Evolutionary conservation across 1,140 invertebrate species (phyloP).

Genomic region (Daktulosphaira vitifoliae): DNA sequence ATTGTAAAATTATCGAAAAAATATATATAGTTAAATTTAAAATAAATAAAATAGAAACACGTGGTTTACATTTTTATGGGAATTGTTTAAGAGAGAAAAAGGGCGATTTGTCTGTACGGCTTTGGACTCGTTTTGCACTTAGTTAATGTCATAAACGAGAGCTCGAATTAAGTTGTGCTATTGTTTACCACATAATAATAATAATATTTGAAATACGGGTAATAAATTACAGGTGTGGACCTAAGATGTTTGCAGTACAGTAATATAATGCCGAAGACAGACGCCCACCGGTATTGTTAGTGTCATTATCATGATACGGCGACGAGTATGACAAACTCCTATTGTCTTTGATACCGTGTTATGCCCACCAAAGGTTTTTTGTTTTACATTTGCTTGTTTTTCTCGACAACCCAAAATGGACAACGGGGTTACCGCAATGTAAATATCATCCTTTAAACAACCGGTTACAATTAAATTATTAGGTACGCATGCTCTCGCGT

Average conservation of each 20-base stretch:
- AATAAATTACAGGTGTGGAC: constrained; percentile 27
- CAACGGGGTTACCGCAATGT: constrained; percentile 22
- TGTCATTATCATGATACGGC: not conserved
- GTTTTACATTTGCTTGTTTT: not conserved
- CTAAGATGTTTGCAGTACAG: not conserved
- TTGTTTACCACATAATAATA: constrained; percentile 2
- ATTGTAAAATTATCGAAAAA: too few species aligned
- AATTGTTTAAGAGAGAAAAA: too few species aligned
- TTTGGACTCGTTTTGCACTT: too few species aligned
- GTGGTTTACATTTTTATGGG: too few species aligned
- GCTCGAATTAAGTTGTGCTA: not conserved
- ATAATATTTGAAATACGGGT: constrained; percentile 16
- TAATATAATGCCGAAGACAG: constrained; percentile 16
- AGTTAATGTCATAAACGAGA: too few species aligned
- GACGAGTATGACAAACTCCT: constrained; percentile 18
- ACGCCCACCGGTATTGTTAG: constrained; percentile 29
- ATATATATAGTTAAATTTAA: constrained; percentile 12
- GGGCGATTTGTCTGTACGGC: too few species aligned
- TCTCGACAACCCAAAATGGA: not conserved
- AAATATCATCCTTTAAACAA: not conserved
- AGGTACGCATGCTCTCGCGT: too few species aligned
- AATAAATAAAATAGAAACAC: not conserved
- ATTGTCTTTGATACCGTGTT: constrained; percentile 11
- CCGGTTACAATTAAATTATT: not conserved
- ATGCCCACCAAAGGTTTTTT: constrained; percentile 1